Evolutionary conservation across 1,140 invertebrate genomes (phyloP).

Genomic region (Dendroctonus ponderosae): DNA sequence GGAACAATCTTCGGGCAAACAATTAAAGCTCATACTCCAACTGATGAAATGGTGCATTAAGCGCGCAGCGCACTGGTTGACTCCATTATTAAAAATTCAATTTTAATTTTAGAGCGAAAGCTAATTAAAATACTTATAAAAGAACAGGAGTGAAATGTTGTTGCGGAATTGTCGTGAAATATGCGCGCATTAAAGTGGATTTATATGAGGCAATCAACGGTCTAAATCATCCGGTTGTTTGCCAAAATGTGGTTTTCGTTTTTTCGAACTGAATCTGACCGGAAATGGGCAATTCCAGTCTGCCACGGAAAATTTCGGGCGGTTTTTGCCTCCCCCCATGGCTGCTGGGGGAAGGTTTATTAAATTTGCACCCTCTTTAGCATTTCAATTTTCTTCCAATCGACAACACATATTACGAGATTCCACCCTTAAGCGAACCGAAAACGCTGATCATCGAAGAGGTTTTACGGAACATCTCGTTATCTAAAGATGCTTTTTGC

Average conservation of each 20-base stretch:
- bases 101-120: constrained; percentile 11
- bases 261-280: not conserved
- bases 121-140: constrained; percentile 19
- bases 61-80: not conserved
- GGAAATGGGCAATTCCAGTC: not conserved
- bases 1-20: no score
- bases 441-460: not conserved
- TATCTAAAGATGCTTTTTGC: not conserved
- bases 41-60: no score
- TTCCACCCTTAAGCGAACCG: constrained; percentile 4
- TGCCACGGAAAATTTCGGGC: not conserved
- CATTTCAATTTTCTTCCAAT: constrained; percentile 17
- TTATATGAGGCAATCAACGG: constrained; percentile 15
- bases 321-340: no score
- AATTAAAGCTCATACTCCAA: no score
- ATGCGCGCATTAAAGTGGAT: constrained; percentile 12
- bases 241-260: constrained; percentile 4
- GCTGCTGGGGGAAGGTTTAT: not conserved
- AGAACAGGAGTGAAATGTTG: constrained; percentile 9
- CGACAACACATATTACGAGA: constrained; percentile 5
- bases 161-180: constrained; percentile 6
- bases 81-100: constrained; percentile 20
- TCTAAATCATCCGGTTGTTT: constrained; percentile 5
- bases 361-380: constrained; percentile 6
- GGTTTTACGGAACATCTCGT: not conserved